phyloP scores from a whole-genome alignment of 2,888 invertebrate species.

The Cheilosia variabilis region DNA sequence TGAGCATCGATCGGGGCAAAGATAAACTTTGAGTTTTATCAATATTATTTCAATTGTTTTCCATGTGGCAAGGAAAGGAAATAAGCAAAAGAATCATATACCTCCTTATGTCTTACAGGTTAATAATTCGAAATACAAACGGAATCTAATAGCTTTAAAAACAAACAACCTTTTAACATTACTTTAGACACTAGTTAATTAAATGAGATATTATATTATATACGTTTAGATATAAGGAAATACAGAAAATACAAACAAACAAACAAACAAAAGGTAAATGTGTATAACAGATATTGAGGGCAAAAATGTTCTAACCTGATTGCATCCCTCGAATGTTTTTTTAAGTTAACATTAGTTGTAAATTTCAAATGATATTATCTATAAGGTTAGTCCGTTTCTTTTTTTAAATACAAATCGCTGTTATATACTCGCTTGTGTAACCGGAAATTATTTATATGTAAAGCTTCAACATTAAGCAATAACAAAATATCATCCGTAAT shows the following conservation, averaged over 20 bases:
- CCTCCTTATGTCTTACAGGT: slow-evolving; percentile 73
- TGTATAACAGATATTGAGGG: slow-evolving; percentile 3
- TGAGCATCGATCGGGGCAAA: slow-evolving; percentile 83
- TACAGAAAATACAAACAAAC: not conserved
- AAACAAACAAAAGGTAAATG: not conserved
- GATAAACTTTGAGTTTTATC: slow-evolving; percentile 83
- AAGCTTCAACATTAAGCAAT: slow-evolving; percentile 56
- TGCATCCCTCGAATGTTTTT: slow-evolving; percentile 27
- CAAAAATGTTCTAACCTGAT: slow-evolving; percentile 7
- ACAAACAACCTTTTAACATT: slow-evolving; percentile 68
- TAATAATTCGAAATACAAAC: slow-evolving; percentile 71
- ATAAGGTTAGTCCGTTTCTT: slow-evolving; percentile 23
- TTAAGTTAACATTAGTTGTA: slow-evolving; percentile 39
- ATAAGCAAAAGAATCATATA: slow-evolving; percentile 62
- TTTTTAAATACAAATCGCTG: slow-evolving; percentile 12
- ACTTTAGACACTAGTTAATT: slow-evolving; percentile 66
- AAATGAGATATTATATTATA: slow-evolving; percentile 62
- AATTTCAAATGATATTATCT: slow-evolving; percentile 35
- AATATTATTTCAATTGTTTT: slow-evolving; percentile 65
- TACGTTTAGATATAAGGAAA: slow-evolving; percentile 37
- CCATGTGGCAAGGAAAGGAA: slow-evolving; percentile 58
- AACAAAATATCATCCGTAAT: slow-evolving; percentile 61
- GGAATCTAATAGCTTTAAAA: slow-evolving; percentile 75
- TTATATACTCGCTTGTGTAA: slow-evolving; percentile 50
- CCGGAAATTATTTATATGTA: slow-evolving; percentile 25